Evolutionary conservation across 2,797 vertebrate genomes (phyloP).

Genomic region (Eurystomus glaucurus): DNA sequence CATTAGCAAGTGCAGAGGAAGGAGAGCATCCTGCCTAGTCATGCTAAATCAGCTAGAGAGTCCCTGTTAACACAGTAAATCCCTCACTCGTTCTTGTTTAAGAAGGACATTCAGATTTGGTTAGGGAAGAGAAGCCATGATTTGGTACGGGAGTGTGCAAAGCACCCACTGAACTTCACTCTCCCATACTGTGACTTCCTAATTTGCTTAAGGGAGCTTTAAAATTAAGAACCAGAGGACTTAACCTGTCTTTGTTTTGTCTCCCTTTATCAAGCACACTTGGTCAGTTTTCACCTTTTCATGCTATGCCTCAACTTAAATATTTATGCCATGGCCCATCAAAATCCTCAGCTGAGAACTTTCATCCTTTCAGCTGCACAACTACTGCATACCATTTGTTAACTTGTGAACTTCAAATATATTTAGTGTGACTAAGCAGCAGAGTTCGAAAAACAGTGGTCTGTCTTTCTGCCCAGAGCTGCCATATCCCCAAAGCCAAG

Average conservation of each 20-base stretch:
- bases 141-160: neutral
- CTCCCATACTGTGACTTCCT: neutral
- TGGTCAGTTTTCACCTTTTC: neutral
- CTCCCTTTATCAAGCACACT: neutral
- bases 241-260: neutral
- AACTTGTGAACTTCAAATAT: neutral
- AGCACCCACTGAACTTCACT: neutral
- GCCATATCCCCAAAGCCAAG: neutral
- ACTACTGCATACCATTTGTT: neutral
- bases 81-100: neutral
- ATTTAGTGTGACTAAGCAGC: neutral
- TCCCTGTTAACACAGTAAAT: neutral
- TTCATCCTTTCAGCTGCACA: neutral
- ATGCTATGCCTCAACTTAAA: neutral
- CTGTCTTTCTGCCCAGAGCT: neutral
- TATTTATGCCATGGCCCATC: neutral
- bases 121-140: neutral
- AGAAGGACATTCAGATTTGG: neutral
- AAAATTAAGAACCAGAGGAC: neutral
- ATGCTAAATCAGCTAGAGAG: slow-evolving; percentile 36
- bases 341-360: neutral
- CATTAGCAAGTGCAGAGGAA: slow-evolving; percentile 27
- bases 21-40: slow-evolving; percentile 38
- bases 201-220: neutral
- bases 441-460: neutral